phyloP scores from a whole-genome alignment of 92 coral and sea anemone species.

The Actinernus sp. region DNA sequence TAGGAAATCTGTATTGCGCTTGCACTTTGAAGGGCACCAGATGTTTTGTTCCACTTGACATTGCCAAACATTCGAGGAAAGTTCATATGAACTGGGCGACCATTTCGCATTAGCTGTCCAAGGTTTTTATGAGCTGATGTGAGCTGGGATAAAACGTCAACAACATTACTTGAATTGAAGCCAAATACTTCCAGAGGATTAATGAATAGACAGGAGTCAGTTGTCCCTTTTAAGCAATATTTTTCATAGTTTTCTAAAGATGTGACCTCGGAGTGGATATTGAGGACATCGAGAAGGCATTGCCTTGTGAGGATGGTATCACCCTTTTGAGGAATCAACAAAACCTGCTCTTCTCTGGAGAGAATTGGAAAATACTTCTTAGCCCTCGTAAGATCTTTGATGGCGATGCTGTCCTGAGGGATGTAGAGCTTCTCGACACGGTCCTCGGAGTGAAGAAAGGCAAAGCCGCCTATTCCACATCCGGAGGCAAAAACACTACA shows the following conservation, averaged over 20 bases:
- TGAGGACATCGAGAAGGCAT: constrained; percentile 53
- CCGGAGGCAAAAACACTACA: background rate
- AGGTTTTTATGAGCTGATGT: constrained; percentile 13
- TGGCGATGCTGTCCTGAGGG: constrained; percentile 45
- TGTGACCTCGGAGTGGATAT: constrained; percentile 33
- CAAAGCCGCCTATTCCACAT: constrained; percentile 15
- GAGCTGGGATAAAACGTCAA: constrained; percentile 11
- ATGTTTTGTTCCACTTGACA: constrained; percentile 7
- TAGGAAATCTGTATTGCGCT: constrained; percentile 38
- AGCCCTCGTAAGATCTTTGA: constrained; percentile 31
- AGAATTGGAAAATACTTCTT: constrained; percentile 25
- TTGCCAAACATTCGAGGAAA: constrained; percentile 46
- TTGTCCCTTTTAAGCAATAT: constrained; percentile 35
- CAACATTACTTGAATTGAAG: constrained; percentile 13
- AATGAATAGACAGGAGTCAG: constrained; percentile 1
- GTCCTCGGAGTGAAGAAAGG: constrained; percentile 8
- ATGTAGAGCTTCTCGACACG: constrained; percentile 48
- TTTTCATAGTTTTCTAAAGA: constrained; percentile 39
- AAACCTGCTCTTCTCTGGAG: constrained; percentile 40
- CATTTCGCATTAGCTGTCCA: constrained; percentile 40
- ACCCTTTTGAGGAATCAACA: constrained; percentile 32
- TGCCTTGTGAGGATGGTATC: constrained; percentile 27
- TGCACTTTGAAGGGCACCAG: constrained; percentile 25
- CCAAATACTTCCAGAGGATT: constrained; percentile 39
- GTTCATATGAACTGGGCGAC: constrained; percentile 31